Percentiles rank a stretch among this genome's conserved stretches.
phyloP scores from a whole-genome alignment of 2,888 invertebrate genomes.

The Pseudococcus jackbeardsleyi region DNA sequence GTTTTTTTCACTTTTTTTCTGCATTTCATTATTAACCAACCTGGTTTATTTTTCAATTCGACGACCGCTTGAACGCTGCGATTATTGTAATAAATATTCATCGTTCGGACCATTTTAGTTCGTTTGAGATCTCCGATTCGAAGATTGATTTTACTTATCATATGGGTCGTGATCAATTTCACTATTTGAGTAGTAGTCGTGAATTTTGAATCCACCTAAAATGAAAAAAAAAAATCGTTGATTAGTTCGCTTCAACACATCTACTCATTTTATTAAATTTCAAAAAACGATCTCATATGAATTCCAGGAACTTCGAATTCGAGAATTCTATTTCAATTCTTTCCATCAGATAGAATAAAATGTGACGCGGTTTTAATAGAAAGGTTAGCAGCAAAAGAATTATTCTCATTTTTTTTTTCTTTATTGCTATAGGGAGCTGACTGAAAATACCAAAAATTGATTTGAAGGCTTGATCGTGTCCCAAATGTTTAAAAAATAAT shows the following conservation, averaged over 20 bases:
- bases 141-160: conserved; percentile 92
- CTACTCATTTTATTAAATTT: no score
- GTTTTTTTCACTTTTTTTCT: neutral
- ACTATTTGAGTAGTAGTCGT: conserved; percentile 98
- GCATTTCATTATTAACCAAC: conserved; percentile 68
- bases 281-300: no score
- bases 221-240: neutral
- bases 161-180: conserved; percentile 94
- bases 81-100: conserved; percentile 97
- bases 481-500: no score
- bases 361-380: no score
- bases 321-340: no score
- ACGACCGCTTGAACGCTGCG: conserved; percentile 96
- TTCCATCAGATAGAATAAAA: no score
- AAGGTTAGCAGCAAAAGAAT: no score
- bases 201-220: conserved; percentile 91
- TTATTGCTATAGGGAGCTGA: no score
- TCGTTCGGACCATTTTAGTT: conserved; percentile 96
- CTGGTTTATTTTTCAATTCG: conserved; percentile 94
- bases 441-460: no score
- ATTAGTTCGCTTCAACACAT: neutral
- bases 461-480: no score
- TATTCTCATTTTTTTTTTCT: no score
- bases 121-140: conserved; percentile 95
- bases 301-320: no score